phyloP scores from a whole-genome alignment of 2,113 vertebrate genomes.

The mouse (Mus musculus) region GRCm39 chr16:92709001-92709500 shows the following conservation, averaged over 20 bases:
- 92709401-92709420: neutral
- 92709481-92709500: neutral
- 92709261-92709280: neutral
- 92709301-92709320: neutral
- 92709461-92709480: neutral
- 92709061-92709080: neutral
- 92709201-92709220: neutral
- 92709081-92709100: neutral
- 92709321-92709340: neutral
- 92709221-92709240: neutral
- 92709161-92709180: neutral
- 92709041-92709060: neutral
- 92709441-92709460: constrained; percentile 21
- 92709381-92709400: constrained; percentile 12
- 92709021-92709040: constrained; percentile 56
- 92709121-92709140: neutral
- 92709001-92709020: constrained; percentile 42
- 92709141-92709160: neutral
- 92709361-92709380: constrained; percentile 1
- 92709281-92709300: neutral
- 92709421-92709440: constrained; percentile 50
- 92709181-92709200: neutral
- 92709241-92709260: neutral
- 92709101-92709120: neutral
- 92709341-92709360: neutral